Evolutionary conservation across 2,888 invertebrate genomes (phyloP).

Genomic region (Timandra comae): DNA sequence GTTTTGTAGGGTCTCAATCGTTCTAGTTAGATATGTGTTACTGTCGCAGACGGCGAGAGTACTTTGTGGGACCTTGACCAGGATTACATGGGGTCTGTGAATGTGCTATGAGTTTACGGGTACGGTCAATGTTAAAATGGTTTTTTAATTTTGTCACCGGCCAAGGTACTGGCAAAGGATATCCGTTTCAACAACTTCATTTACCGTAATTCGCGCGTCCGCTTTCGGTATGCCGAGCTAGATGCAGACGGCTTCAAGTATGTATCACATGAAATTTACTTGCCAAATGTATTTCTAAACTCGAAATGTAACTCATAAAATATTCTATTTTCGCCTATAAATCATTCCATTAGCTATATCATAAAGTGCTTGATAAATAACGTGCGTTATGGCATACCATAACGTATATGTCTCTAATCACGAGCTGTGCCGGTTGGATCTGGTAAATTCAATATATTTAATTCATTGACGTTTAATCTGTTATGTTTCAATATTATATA

Average conservation of each 20-base stretch:
- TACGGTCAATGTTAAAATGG: no score
- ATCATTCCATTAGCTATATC: slow-evolving; percentile 27
- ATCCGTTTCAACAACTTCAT: slow-evolving; percentile 26
- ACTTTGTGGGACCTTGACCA: no score
- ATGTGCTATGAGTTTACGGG: no score
- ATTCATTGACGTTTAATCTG: slow-evolving; percentile 7
- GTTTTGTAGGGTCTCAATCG: no score
- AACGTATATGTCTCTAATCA: no score
- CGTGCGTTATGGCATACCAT: slow-evolving; percentile 10
- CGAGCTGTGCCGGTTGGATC: slow-evolving; percentile 16
- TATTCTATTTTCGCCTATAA: slow-evolving; percentile 16
- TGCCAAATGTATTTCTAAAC: slow-evolving; percentile 6
- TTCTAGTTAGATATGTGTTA: no score
- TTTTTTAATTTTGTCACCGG: slow-evolving; percentile 14
- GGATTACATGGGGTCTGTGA: no score
- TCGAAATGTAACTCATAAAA: slow-evolving; percentile 15
- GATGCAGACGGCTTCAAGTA: slow-evolving; percentile 10
- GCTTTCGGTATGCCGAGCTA: slow-evolving; percentile 16
- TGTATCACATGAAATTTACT: slow-evolving; percentile 9
- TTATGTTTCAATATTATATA: neutral
- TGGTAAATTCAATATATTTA: slow-evolving; percentile 11
- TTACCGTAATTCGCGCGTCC: slow-evolving; percentile 26
- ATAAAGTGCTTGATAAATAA: slow-evolving; percentile 24
- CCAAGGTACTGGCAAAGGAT: slow-evolving; percentile 18
- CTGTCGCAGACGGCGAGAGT: no score